phyloP scores from a whole-genome alignment of 2,888 invertebrate genomes.

The Polymixis flavicincta region DNA sequence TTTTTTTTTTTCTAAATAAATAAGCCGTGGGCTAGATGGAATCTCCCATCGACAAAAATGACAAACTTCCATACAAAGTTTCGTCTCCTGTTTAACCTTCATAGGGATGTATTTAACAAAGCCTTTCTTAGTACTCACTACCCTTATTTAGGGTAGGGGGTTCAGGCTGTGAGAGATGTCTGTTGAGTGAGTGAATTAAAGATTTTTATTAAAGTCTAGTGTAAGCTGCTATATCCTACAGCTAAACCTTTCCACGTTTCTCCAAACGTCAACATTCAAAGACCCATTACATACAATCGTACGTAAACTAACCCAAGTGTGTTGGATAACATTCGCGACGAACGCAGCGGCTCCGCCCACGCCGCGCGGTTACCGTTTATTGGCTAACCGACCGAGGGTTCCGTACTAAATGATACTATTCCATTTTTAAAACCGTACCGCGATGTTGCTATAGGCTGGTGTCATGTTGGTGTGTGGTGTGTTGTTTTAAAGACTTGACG shows the following conservation, averaged over 20 bases:
- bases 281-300: slow-evolving; percentile 51
- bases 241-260: too few relatives aligned
- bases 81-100: too few relatives aligned
- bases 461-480: slow-evolving; percentile 32
- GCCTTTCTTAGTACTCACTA: too few relatives aligned
- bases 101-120: too few relatives aligned
- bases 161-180: background rate
- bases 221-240: background rate
- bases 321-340: slow-evolving; percentile 70
- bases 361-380: slow-evolving; percentile 77
- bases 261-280: slow-evolving; percentile 27
- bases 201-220: background rate
- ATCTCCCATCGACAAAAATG: too few relatives aligned
- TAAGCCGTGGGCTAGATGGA: background rate
- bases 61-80: too few relatives aligned
- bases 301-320: slow-evolving; percentile 65
- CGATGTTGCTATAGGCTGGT: slow-evolving; percentile 59
- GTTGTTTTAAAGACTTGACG: slow-evolving; percentile 31
- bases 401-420: slow-evolving; percentile 69
- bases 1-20: background rate
- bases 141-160: too few relatives aligned
- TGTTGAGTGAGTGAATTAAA: background rate
- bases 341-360: slow-evolving; percentile 78
- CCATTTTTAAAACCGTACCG: slow-evolving; percentile 59
- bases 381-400: slow-evolving; percentile 74